Evolutionary conservation across 2,113 vertebrate species (phyloP).

Genomic region (Carettochelys insculpta): DNA sequence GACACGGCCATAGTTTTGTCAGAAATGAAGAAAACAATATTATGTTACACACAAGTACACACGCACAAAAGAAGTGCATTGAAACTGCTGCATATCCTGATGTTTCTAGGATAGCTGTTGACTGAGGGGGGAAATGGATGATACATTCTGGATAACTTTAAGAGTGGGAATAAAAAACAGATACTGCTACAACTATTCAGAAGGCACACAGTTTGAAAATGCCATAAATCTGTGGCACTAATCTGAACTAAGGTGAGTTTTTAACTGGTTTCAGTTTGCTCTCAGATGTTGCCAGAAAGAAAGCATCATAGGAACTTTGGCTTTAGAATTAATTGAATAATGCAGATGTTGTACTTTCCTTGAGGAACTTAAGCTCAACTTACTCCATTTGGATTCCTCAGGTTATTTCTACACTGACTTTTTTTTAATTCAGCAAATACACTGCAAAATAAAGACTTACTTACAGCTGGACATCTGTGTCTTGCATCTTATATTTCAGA

Average conservation of each 20-base stretch:
- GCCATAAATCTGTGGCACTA: slow-evolving; percentile 9
- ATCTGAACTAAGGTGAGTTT: background rate
- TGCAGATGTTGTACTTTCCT: background rate
- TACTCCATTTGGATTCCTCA: background rate
- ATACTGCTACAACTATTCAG: background rate
- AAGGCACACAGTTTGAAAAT: slow-evolving; percentile 19
- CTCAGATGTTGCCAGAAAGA: background rate
- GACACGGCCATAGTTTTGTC: too few relatives aligned
- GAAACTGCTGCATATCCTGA: background rate
- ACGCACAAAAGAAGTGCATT: background rate
- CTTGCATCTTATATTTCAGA: background rate
- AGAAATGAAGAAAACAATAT: slow-evolving; percentile 21
- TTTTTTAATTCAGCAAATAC: background rate
- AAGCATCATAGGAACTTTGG: background rate
- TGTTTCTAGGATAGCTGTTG: background rate
- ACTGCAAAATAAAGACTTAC: background rate
- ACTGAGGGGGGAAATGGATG: slow-evolving; percentile 35
- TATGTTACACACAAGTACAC: background rate
- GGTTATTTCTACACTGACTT: background rate
- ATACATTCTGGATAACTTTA: slow-evolving; percentile 12
- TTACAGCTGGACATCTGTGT: background rate
- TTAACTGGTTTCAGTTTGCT: background rate
- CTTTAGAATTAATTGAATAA: slow-evolving; percentile 28
- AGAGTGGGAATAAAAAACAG: slow-evolving; percentile 39
- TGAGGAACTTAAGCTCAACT: background rate